Base-by-base conservation (phyloP, 2,113 vertebrate genomes). In the Megalops atlanticus region DNA sequence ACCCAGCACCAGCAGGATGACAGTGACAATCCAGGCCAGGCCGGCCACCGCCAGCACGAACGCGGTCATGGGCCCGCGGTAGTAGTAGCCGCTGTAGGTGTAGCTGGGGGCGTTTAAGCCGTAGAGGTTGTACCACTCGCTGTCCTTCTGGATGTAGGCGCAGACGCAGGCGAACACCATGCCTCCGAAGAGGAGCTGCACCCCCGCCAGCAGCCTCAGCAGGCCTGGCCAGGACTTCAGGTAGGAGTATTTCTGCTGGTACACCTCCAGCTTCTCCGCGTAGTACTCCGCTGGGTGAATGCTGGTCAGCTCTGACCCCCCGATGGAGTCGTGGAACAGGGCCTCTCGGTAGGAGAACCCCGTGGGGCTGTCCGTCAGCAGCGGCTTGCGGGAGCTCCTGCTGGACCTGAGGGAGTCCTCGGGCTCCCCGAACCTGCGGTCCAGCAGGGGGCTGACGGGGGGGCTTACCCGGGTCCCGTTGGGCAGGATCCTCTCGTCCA, bases 131-230 rank as follows among this genome's bases (percentile, higher is more conserved):
- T 90, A 90, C 94, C 93, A 95, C 83, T 94, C 92, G 1, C 90
- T 93, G 88, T 95, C 94, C 84, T 93, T 94, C 80, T 95, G 93
- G 81, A 95, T 80, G 77, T 94, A 94, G 8, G 92, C 92, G 10
- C 93, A 92, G 8, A 94, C 82, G n/a, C 94, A 95, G 7, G 93
- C 92, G 0, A 95, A 81, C 14, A 92, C 92, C 92, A 94, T 88
- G 0, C 91, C 94, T 0, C 94, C 95, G 36, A 95, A 91, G 1
- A 96, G 84, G 12, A 96, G 92, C 86, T 96, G 85, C 10, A 95
- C 76, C 10, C 90, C 93, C 0, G 85, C 92, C 7, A 94, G 82
- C 5, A 93, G 87, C 71, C 92, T 80, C 16, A 95, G 91, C 58
- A 95, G 81, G 4, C 94, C 94, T 0, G 89, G 91, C 90, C 93